Base-by-base conservation (phyloP, 1,140 invertebrate species). In the Liolophura sinensis region DNA sequence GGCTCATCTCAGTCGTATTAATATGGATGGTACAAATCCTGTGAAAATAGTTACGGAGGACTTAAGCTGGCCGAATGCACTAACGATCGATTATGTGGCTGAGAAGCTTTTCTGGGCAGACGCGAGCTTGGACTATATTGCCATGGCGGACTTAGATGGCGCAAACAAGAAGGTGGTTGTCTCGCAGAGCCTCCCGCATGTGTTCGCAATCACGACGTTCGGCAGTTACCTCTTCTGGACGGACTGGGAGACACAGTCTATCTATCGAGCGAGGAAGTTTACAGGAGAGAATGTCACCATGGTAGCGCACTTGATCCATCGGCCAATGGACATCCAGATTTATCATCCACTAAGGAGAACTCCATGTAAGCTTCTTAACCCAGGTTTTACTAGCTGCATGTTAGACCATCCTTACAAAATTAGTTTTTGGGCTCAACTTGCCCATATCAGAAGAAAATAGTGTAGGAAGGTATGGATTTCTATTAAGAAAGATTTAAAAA, bases 31-130 rank as follows among this genome's bases (percentile, higher is more conserved):
- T 0, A 90, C 90, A 0, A 91, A 93, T 73, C 87, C 96, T 16
- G 88, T 88, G 20, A 90, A 90, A 0, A 96, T 99, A 16, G 94
- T 99, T 31, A 92, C 89, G n/a, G 95, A 95, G 0, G 97, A 98
- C 79, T 96, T 99, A 27, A 94, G 91, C 31, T 93, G 94, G 80
- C 97, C 97, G 0, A 89, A 94, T 69, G 97, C 98, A 82, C 85
- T 99, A 7, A 96, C 96, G 0, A 92, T 99, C 48, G 97, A 99
- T 82, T 94, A 96, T 87, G 85, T 90, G 31, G 97, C 94, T 0
- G 93, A 98, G 74, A 95, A 97, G 77, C 91, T 99, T 0, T 99
- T 95, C 81, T 99, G 96, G 96, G 95, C 97, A 0, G 97, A 99
- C 83, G 94, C 95, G 0, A 93, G 92, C 79, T 85, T 95, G 27